Evolutionary conservation across 2,888 invertebrate genomes (phyloP).

Genomic region (Spisula solida): DNA sequence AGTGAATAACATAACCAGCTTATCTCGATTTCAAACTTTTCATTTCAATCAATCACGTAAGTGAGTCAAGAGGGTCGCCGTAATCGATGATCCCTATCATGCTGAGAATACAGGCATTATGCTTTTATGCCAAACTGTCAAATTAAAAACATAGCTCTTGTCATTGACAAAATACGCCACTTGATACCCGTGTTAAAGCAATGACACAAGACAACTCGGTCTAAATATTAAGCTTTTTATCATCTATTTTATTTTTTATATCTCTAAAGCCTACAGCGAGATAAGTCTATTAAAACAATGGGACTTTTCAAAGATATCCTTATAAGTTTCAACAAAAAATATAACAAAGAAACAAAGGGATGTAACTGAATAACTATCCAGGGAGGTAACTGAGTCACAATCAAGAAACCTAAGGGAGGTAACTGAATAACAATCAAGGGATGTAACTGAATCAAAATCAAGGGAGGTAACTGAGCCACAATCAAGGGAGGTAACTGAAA

Average conservation of each 20-base stretch:
- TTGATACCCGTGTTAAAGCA: neutral
- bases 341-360: neutral
- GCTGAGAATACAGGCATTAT: constrained; percentile 7
- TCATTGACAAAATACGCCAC: constrained; percentile 23
- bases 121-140: constrained; percentile 12
- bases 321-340: neutral
- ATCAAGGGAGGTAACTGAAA: no score
- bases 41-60: constrained; percentile 9
- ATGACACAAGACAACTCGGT: constrained; percentile 6
- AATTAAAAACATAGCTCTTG: constrained; percentile 2
- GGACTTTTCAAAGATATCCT: neutral
- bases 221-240: neutral
- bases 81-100: neutral
- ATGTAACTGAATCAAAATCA: no score
- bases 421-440: no score
- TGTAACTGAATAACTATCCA: neutral
- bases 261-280: neutral
- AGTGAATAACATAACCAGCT: neutral
- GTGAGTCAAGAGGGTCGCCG: constrained; percentile 9
- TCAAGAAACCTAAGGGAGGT: no score
- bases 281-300: neutral
- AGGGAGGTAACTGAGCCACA: neutral
- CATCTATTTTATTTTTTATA: neutral
- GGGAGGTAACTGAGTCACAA: no score
- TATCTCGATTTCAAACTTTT: neutral